These are phyloP conservation scores for Acleris cristana DNA, from an alignment of 2,888 invertebrate genomes.

Conservation along the genomic window DNA sequence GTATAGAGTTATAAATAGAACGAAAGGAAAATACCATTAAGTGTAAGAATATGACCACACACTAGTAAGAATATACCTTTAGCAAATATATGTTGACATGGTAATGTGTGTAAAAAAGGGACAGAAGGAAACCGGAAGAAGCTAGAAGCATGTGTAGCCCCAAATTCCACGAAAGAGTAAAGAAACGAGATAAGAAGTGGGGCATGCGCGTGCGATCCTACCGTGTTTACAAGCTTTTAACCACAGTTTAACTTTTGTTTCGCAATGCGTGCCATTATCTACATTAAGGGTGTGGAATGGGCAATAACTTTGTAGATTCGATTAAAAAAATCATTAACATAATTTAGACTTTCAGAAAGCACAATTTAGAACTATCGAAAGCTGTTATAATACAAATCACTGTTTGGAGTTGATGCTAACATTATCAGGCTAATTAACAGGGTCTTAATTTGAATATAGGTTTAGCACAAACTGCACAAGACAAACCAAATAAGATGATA, in stretches of 20 bases:
- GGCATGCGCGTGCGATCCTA: constrained; percentile 26
- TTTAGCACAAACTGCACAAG: too few species aligned
- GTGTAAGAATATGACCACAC: not conserved
- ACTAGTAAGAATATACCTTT: not conserved
- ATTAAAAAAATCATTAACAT: too few species aligned
- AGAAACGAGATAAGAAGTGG: constrained; percentile 20
- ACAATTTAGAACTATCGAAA: too few species aligned
- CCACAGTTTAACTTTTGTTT: constrained; percentile 15
- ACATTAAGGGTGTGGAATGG: not conserved
- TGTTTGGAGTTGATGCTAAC: too few species aligned
- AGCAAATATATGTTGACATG: too few species aligned
- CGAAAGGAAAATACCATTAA: not conserved
- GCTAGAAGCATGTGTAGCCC: constrained; percentile 5
- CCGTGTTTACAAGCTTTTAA: constrained; percentile 22
- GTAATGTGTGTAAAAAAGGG: not conserved
- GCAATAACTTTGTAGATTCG: not conserved
- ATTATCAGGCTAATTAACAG: too few species aligned
- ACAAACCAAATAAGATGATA: too few species aligned
- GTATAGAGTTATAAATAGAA: constrained; percentile 17
- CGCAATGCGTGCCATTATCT: constrained; percentile 4
- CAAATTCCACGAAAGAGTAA: constrained; percentile 16
- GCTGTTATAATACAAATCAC: too few species aligned
- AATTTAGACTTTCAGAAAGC: too few species aligned
- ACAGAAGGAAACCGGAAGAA: constrained; percentile 3
- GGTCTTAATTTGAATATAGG: too few species aligned